Evolutionary conservation across 2,888 invertebrate genomes (phyloP), one percentile per base, ranked within the genome.

Genomic region (Caenorhabditis afra): DNA sequence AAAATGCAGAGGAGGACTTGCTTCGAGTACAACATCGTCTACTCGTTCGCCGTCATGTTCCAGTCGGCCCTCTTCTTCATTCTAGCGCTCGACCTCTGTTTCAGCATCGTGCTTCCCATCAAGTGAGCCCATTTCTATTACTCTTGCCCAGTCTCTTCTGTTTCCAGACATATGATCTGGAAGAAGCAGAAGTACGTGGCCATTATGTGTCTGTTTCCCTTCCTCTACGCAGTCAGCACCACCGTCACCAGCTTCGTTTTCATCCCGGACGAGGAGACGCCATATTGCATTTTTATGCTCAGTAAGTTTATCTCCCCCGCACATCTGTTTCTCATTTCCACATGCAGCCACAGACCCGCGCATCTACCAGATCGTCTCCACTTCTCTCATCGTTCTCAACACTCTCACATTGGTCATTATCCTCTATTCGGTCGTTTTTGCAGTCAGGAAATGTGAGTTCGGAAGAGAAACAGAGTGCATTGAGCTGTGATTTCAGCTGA

Each of bases 131-230:
- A 35, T 16, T n/a, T n/a, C n/a, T n/a, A n/a, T n/a, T n/a, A n/a
- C n/a, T n/a, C n/a, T n/a, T n/a, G n/a, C n/a, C n/a, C n/a, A n/a
- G n/a, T n/a, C n/a, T n/a, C n/a, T n/a, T n/a, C n/a, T n/a, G n/a
- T n/a, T 58, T 75, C 16, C 57, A 79, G 79, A 64, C 79, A 79
- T 20, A 68, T 68, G 70, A 57, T 79, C 12, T 79, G 79, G 79
- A 74, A 75, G 8, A 79, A 79, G 45, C 8, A 37, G n/a, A 41
- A 45, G n/a, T 79, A 79, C 55, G 74, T 79, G 7, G 20, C 37
- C 3, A 39, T 61, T 11, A 64, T 79, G 74, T 58, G 64, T 23
- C 16, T 79, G 1, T 66, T 75, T 16, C 79, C 79, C 1, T 8
- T 61, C 3, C 8, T 58, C 14, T 79, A 57, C 22, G 64, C 79